Evolutionary conservation across 2,888 invertebrate species (phyloP).

Genomic region (Volucella zonaria): DNA sequence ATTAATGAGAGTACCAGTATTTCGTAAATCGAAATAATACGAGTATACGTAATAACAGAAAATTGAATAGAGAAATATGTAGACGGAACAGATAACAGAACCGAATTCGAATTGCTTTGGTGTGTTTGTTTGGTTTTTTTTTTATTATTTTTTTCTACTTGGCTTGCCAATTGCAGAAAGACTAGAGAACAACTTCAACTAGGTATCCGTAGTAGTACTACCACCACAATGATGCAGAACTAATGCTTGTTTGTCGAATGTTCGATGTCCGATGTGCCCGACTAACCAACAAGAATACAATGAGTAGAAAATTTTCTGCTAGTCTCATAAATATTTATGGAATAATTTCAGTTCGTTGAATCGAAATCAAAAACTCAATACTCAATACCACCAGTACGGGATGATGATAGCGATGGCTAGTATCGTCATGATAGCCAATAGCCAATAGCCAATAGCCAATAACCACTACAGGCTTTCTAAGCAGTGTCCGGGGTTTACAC

Average conservation of each 20-base stretch:
- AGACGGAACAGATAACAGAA: background rate
- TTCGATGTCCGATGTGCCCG: conserved; percentile 43
- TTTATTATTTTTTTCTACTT: conserved; percentile 6
- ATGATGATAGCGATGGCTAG: conserved; percentile 3
- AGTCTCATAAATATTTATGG: conserved; percentile 74
- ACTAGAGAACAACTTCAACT: conserved; percentile 58
- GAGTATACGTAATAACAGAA: conserved; percentile 39
- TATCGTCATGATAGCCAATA: background rate
- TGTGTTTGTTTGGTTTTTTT: conserved; percentile 3
- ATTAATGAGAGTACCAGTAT: conserved; percentile 60
- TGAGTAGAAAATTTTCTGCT: conserved; percentile 61
- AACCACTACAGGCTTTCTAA: conserved; percentile 52
- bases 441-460: background rate
- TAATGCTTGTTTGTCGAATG: conserved; percentile 44
- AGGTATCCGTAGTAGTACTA: background rate
- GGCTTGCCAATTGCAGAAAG: conserved; percentile 64
- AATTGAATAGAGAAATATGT: conserved; percentile 42
- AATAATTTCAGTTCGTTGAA: conserved; percentile 74
- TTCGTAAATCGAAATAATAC: conserved; percentile 58
- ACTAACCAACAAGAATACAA: conserved; percentile 57
- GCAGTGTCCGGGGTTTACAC: conserved; percentile 60
- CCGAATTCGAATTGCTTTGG: conserved; percentile 24
- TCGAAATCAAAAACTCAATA: conserved; percentile 73
- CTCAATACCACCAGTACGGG: conserved; percentile 25
- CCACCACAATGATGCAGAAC: conserved; percentile 22